Percentiles rank a stretch among this genome's conserved stretches.
Evolutionary conservation across 2,888 invertebrate genomes (phyloP).

Genomic region (Arctia plantaginis): DNA sequence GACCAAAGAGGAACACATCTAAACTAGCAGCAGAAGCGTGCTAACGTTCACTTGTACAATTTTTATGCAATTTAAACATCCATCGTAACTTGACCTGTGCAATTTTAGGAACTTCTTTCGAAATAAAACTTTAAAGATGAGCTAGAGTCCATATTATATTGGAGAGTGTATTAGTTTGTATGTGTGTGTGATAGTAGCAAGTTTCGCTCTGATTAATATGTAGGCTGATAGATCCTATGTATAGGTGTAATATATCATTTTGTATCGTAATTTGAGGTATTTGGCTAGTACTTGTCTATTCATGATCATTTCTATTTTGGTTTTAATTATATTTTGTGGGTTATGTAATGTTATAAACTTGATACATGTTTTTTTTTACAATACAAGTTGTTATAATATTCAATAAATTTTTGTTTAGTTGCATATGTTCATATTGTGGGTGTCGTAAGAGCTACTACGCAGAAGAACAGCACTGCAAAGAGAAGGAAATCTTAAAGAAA

Average conservation of each 20-base stretch:
- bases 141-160: slow-evolving; percentile 44
- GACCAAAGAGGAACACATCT: slow-evolving; percentile 28
- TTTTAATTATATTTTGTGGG: slow-evolving; percentile 13
- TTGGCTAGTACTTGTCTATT: slow-evolving; percentile 26
- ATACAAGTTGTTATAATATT: too few species aligned
- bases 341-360: slow-evolving; percentile 5
- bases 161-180: slow-evolving; percentile 36
- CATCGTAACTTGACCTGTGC: slow-evolving; percentile 48
- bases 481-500: too few species aligned
- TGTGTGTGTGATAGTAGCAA: slow-evolving; percentile 49
- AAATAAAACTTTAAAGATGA: slow-evolving; percentile 13
- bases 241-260: slow-evolving; percentile 49
- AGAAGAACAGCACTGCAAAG: too few species aligned
- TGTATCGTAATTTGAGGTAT: slow-evolving; percentile 42
- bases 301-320: slow-evolving; percentile 35
- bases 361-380: background rate
- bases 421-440: too few species aligned
- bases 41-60: slow-evolving; percentile 63
- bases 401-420: too few species aligned
- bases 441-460: too few species aligned
- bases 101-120: slow-evolving; percentile 13
- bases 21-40: slow-evolving; percentile 44
- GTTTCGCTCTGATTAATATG: slow-evolving; percentile 70
- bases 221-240: slow-evolving; percentile 71
- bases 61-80: slow-evolving; percentile 63